Evolutionary conservation across 2,888 invertebrate genomes (phyloP), one percentile per base, ranked within the genome.

Genomic region (Torymus texanus): DNA sequence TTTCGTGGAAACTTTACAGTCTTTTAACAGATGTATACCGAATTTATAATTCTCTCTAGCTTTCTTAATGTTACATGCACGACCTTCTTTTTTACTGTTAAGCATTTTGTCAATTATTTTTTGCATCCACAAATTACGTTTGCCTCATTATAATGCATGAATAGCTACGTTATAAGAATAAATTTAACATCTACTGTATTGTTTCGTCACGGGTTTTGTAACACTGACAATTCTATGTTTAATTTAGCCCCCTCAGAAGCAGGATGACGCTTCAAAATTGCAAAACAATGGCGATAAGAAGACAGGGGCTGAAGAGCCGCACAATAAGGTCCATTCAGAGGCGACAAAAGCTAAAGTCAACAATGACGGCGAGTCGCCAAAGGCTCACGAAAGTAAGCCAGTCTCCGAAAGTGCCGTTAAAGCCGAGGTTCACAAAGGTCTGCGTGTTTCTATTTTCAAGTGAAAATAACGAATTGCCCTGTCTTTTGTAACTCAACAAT

Each of bases 371-470:
- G 16, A 61, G 13, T 53, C 50, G 5, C 1, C 56, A 13, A 67
- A 72, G 11, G n/a, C 24, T 12, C 70, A 77, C 2, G 66, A 77
- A 12, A 66, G n/a, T n/a, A 75, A 75, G 16, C 62, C 62, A 5
- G 13, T 11, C 0, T 18, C 41, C 10, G 70, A 75, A 61, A 71
- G 29, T 10, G 50, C 53, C 51, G 62, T 59, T 4, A 61, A 63
- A 62, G n/a, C 71, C 2, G 72, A 72, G 5, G 67, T 51, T 72
- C 80, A 78, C 14, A 72, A 72, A 75, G 78, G 81, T 80, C 24
- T 1, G 59, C 50, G 13, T 21, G 41, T 41, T 41, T 41, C 41
- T 41, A 41, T 41, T 41, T 41, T 41, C 41, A 1, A 41, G 41
- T 8, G 10, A 41, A 41, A 41, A 41, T 41, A 41, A 41, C 41